These are phyloP conservation scores for Diarsia dahlii DNA, from an alignment of 2,888 invertebrate genomes.

Conservation along the genomic window DNA sequence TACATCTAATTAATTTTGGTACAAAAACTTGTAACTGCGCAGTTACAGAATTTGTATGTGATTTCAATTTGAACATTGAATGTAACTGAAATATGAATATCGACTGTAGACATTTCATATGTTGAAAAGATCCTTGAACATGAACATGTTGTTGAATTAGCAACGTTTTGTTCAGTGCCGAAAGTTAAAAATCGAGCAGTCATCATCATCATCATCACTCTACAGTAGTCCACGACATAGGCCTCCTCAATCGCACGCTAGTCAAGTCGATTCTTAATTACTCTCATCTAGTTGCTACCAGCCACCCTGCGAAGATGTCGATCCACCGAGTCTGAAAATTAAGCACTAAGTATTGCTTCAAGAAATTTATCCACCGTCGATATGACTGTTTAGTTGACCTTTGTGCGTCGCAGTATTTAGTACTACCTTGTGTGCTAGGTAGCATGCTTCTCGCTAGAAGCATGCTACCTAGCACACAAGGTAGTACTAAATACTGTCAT, in stretches of 20 bases:
- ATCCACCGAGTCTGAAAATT: no score
- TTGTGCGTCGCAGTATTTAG: not conserved
- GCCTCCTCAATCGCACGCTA: no score
- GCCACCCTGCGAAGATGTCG: no score
- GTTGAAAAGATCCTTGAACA: not conserved
- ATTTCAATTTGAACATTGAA: conserved; percentile 13
- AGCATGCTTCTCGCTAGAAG: not conserved
- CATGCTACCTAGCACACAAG: no score
- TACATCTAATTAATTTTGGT: conserved; percentile 39
- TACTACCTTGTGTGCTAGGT: not conserved
- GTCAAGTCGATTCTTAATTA: no score
- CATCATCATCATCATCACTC: no score
- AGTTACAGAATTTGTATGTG: conserved; percentile 27
- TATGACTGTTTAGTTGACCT: not conserved
- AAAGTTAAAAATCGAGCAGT: not conserved
- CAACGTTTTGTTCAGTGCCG: not conserved
- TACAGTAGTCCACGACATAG: no score
- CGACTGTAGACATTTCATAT: not conserved
- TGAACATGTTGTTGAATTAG: not conserved
- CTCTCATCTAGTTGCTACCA: no score
- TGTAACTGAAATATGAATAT: conserved; percentile 4
- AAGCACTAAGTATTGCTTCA: not conserved
- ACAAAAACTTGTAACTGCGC: conserved; percentile 45
- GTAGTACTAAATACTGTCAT: no score
- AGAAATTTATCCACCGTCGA: not conserved